Conservation (phyloP, 2,888 invertebrate genomes). For the Oegoconia quadripuncta region DNA sequence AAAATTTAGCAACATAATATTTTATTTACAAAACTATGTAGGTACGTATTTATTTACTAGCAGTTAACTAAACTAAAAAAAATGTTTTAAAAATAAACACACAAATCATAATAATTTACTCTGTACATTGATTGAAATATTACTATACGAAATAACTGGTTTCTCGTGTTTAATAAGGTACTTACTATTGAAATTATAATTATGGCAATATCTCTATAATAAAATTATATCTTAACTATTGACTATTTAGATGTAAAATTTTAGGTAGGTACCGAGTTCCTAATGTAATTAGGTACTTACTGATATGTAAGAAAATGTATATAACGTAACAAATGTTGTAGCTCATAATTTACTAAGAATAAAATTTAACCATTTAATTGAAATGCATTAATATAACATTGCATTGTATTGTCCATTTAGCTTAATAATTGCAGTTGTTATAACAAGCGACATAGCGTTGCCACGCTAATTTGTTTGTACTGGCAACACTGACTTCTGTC, state of each 20-base stretch:
- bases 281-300: constrained; percentile 30
- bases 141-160: constrained; percentile 55
- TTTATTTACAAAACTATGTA: constrained; percentile 67
- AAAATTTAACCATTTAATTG: constrained; percentile 26
- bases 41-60: constrained; percentile 46
- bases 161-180: constrained; percentile 31
- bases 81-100: constrained; percentile 57
- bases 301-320: constrained; percentile 18
- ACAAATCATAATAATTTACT: constrained; percentile 70
- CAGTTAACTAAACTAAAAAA: constrained; percentile 60
- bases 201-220: constrained; percentile 62
- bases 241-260: constrained; percentile 35
- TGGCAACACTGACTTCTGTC: constrained; percentile 25
- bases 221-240: constrained; percentile 37
- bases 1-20: constrained; percentile 64
- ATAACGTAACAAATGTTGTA: constrained; percentile 26
- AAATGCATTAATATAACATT: constrained; percentile 33
- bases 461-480: constrained; percentile 24
- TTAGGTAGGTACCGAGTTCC: constrained; percentile 7
- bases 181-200: constrained; percentile 49
- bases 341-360: constrained; percentile 17
- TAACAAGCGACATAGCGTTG: neutral
- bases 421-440: neutral
- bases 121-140: constrained; percentile 57
- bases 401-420: constrained; percentile 14